Conservation (phyloP, 2,113 vertebrate genomes). For the Psilopogon haemacephalus region DNA sequence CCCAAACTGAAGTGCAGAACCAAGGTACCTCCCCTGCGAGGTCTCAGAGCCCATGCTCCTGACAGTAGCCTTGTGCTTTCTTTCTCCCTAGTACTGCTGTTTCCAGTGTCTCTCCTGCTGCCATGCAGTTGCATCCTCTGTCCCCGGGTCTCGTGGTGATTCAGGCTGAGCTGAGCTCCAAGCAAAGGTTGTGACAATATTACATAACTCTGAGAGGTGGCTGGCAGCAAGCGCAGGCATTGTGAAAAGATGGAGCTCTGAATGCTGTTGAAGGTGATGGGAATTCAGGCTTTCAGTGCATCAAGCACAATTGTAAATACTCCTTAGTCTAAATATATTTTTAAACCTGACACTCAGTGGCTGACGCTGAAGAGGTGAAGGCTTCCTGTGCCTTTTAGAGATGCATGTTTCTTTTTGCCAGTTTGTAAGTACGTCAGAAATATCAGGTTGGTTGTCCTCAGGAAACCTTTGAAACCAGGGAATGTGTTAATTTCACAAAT, state of each 20-base stretch:
- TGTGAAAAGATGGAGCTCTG: not conserved
- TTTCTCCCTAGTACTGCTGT: not conserved
- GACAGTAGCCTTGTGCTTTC: not conserved
- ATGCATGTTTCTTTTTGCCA: not conserved
- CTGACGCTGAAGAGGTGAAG: not conserved
- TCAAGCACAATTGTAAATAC: not conserved
- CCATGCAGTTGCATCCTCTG: fast-evolving
- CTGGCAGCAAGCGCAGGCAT: not conserved
- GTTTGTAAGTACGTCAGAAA: not conserved
- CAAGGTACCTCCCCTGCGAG: not conserved
- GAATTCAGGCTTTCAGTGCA: not conserved
- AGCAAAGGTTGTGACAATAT: not conserved
- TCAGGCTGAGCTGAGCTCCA: not conserved
- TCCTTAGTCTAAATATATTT: not conserved
- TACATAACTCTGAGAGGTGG: not conserved
- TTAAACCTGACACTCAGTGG: not conserved
- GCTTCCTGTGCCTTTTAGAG: not conserved
- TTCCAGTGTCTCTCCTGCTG: not conserved
- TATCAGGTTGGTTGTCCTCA: not conserved
- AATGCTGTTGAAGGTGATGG: not conserved
- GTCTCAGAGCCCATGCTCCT: not conserved
- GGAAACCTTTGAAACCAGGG: not conserved
- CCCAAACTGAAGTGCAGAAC: not conserved
- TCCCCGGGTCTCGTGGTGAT: not conserved
- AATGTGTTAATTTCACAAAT: not conserved